These are phyloP conservation scores for Crocidura indochinensis DNA, from an alignment of 2,797 vertebrate species.

Conservation along the genomic window DNA sequence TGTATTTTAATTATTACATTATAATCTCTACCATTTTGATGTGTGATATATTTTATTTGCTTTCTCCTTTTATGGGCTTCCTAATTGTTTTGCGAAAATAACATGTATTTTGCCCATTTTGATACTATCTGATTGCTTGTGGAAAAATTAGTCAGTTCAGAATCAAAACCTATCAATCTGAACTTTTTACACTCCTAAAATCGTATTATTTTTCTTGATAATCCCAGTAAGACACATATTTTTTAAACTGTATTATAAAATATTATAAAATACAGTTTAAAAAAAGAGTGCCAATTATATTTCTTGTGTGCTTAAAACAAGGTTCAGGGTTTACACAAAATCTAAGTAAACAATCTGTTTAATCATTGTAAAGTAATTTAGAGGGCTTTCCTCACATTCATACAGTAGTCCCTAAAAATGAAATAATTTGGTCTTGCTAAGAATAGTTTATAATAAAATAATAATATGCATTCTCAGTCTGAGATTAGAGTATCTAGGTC, in stretches of 20 bases:
- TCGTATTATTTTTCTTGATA: neutral
- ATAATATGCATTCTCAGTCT: neutral
- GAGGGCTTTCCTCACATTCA: slow-evolving; percentile 15
- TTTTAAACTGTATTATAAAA: neutral
- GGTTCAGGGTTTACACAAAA: neutral
- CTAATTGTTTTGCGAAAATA: neutral
- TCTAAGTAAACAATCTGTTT: neutral
- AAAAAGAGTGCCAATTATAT: neutral
- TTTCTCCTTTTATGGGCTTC: neutral
- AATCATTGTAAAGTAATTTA: neutral
- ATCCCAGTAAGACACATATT: neutral
- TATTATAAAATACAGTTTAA: neutral
- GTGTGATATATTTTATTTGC: slow-evolving; percentile 1
- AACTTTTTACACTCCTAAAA: slow-evolving; percentile 32
- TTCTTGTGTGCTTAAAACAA: neutral
- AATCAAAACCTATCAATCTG: neutral
- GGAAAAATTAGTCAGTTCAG: neutral
- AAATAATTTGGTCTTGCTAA: neutral
- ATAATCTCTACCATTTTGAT: neutral
- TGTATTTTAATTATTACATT: neutral
- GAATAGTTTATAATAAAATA: neutral
- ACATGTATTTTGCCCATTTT: neutral
- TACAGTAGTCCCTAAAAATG: neutral
- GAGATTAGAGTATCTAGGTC: neutral
- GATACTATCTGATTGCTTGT: neutral